A percentile compares a stretch with the other conserved stretches of the same genome.
These are phyloP conservation scores for Salvelinus sp. DNA, from an alignment of 2,113 vertebrate genomes.

Conservation along the genomic window DNA sequence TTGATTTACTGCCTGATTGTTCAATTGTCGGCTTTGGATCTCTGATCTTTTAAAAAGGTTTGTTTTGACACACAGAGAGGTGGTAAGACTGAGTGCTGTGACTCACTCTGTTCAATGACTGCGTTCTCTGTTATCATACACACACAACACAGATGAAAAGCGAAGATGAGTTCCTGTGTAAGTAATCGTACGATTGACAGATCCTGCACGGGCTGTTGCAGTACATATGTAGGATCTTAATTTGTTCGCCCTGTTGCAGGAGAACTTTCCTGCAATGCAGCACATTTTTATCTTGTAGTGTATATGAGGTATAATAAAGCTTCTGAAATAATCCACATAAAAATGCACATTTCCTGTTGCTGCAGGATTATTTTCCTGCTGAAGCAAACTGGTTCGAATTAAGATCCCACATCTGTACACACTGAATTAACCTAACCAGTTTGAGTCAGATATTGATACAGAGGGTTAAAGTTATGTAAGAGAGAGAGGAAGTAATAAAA, in stretches of 20 bases:
- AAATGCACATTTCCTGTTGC: too few relatives aligned
- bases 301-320: too few relatives aligned
- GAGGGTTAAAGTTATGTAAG: background rate
- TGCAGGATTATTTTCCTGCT: too few relatives aligned
- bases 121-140: constrained; percentile 2
- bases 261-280: too few relatives aligned
- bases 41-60: constrained; percentile 65
- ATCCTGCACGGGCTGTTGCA: background rate
- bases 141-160: constrained; percentile 16
- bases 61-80: constrained; percentile 41
- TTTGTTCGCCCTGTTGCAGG: too few relatives aligned
- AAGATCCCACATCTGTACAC: too few relatives aligned
- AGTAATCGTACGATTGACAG: background rate
- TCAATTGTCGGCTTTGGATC: constrained; percentile 40
- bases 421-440: too few relatives aligned
- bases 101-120: constrained; percentile 14
- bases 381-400: too few relatives aligned
- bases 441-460: background rate
- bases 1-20: constrained; percentile 57
- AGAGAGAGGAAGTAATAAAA: constrained; percentile 22
- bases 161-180: background rate
- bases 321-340: too few relatives aligned
- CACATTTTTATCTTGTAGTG: too few relatives aligned
- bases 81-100: constrained; percentile 23
- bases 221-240: too few relatives aligned